Evolutionary conservation across 2,888 invertebrate genomes (phyloP), one percentile per base, ranked within the genome.

Genomic region (Tinea trinotella): DNA sequence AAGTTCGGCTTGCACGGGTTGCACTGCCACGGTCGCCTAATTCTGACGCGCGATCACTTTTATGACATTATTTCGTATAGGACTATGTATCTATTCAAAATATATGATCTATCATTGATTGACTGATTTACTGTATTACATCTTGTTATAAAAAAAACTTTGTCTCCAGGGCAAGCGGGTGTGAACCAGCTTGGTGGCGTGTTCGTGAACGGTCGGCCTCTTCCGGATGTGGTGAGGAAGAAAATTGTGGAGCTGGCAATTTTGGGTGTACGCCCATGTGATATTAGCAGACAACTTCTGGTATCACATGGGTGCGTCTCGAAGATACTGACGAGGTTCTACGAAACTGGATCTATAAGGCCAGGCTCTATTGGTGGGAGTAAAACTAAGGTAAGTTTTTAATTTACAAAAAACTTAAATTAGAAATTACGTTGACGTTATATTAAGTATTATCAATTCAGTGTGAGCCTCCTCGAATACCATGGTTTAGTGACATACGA

Each of bases 301-400:
- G 98, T 98, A 52, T 97, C 97, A 0, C 98, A 98, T 71, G 98
- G 98, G 56, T 98, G 98, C 79, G 98, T 98, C 54, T 97, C 97
- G 60, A 98, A 98, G 87, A 98, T 98, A 61, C 88, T 98, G 56
- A 97, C 98, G 10, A 88, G 98, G 62, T 98, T 96, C 85, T 97
- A 98, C 82, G 98, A 98, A 87, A 98, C 98, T 0, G 98, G 98
- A 2, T 97, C 96, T 57, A 98, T 98, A 58, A 89, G 96, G 61
- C 98, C 98, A 0, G 98, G 98, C 1, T 95, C 96, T 48, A 97
- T 97, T 61, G 97, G 97, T 17, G 97, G 97, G 54, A 95, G 95
- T 70, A 97, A 97, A 80, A 96, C 96, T 34, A 97, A 97, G 93
- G 97, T 97, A 76, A 80, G n/a, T 71, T 56, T 52, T 13, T 40